Evolutionary conservation across 2,113 vertebrate species (phyloP).

Genomic region (Leucoraja erinaceus): DNA sequence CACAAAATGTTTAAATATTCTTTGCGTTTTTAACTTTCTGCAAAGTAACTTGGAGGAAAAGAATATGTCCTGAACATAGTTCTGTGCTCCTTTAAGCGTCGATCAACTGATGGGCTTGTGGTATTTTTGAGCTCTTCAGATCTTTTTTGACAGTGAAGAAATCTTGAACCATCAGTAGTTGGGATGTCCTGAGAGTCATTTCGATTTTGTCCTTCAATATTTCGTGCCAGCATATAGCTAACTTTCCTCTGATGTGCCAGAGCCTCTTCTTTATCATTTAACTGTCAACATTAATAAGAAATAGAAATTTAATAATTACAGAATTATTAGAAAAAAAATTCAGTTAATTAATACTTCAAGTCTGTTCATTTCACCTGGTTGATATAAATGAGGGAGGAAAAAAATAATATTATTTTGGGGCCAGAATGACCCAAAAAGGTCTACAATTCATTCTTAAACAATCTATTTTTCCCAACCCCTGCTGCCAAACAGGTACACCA

Average conservation of each 20-base stretch:
- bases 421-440: not conserved
- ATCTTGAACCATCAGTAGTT: not conserved
- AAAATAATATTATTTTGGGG: not conserved
- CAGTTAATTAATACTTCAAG: not conserved
- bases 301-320: not conserved
- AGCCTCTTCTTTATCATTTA: constrained; percentile 87
- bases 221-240: constrained; percentile 81
- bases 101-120: not conserved
- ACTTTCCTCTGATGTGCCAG: constrained; percentile 89
- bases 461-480: not conserved
- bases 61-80: not conserved
- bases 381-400: not conserved
- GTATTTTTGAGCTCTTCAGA: not conserved
- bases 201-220: constrained; percentile 60
- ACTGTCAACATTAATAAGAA: constrained; percentile 49
- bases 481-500: not conserved
- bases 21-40: not conserved
- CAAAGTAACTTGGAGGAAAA: not conserved
- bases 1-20: not conserved
- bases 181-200: not conserved
- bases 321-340: not conserved
- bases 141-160: not conserved
- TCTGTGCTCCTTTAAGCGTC: not conserved
- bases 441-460: not conserved
- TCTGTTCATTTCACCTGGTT: not conserved